These are phyloP conservation scores for Engraulis encrasicolus DNA, from an alignment of 2,113 vertebrate species.

Conservation along the genomic window DNA sequence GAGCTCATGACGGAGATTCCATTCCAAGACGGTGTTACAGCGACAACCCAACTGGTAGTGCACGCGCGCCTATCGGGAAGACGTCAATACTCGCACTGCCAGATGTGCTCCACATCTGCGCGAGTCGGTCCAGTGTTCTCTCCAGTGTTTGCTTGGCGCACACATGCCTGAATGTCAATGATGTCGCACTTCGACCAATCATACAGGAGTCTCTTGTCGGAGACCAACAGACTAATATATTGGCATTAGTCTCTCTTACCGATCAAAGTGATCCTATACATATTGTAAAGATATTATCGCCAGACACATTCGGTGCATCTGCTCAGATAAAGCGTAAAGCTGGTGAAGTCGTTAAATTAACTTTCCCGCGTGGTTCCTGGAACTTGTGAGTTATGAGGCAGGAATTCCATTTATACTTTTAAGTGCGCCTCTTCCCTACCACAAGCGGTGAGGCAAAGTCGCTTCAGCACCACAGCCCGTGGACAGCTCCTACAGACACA, in stretches of 20 bases:
- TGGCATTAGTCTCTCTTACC: not conserved
- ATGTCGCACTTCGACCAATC: constrained; percentile 44
- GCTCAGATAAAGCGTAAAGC: not conserved
- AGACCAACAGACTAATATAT: not conserved
- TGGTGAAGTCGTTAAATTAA: not conserved
- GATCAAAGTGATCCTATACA: not conserved
- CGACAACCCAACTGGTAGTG: constrained; percentile 15
- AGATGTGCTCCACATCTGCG: constrained; percentile 43
- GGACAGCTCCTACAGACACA: not conserved
- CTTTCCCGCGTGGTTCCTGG: not conserved
- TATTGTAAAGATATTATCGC: not conserved
- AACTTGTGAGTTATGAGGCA: not conserved
- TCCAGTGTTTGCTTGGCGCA: constrained; percentile 37
- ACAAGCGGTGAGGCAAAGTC: not conserved
- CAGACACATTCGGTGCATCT: not conserved
- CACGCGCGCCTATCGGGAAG: not conserved
- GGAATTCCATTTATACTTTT: not conserved
- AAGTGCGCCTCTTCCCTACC: not conserved
- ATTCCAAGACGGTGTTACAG: constrained; percentile 25
- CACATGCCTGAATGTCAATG: constrained; percentile 28
- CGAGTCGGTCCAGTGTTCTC: constrained; percentile 35
- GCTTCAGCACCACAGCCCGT: not conserved
- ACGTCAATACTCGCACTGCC: constrained; percentile 26
- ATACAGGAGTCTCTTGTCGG: constrained; percentile 1
- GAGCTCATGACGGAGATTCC: constrained; percentile 3